Evolutionary conservation across 53 echinoderm and acorn worm genomes (phyloP).

Genomic region (Crossaster papposus): DNA sequence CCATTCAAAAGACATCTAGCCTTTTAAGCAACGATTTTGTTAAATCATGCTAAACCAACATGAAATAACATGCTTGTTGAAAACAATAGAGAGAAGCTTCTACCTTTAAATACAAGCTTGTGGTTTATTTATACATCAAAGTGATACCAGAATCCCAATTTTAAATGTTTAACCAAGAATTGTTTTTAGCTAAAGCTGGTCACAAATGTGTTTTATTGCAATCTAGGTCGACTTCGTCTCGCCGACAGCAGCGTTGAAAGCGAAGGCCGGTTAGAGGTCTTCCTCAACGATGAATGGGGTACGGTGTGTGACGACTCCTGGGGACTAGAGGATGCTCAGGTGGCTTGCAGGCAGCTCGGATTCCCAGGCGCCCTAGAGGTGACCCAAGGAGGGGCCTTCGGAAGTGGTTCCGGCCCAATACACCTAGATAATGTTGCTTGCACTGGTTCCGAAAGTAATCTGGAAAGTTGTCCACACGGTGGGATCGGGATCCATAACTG

Average conservation of each 20-base stretch:
- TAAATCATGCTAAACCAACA: too few relatives aligned
- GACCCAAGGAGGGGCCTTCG: neutral
- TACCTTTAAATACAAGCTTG: too few relatives aligned
- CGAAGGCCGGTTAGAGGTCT: conserved; percentile 55
- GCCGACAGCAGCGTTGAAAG: neutral
- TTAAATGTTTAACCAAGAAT: too few relatives aligned
- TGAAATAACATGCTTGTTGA: too few relatives aligned
- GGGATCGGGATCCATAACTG: conserved; percentile 5
- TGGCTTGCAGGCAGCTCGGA: conserved; percentile 60
- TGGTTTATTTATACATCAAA: too few relatives aligned
- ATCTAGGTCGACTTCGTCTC: conserved; percentile 16
- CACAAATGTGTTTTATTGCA: too few relatives aligned
- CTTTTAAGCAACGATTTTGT: too few relatives aligned
- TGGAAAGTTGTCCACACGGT: neutral
- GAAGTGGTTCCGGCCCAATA: conserved; percentile 8
- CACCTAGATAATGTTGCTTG: conserved; percentile 1
- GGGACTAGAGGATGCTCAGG: conserved; percentile 16
- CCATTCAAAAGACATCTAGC: too few relatives aligned
- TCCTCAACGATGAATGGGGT: conserved; percentile 29
- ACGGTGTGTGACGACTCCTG: conserved; percentile 62
- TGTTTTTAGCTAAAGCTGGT: too few relatives aligned
- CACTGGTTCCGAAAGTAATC: neutral
- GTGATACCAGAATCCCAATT: too few relatives aligned
- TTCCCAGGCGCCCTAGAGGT: conserved; percentile 13
- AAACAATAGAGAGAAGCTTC: too few relatives aligned